A percentile compares a stretch with the other conserved stretches of the same genome.
Conservation (phyloP, 2,113 vertebrate species). For the Chrysochloris asiatica region DNA sequence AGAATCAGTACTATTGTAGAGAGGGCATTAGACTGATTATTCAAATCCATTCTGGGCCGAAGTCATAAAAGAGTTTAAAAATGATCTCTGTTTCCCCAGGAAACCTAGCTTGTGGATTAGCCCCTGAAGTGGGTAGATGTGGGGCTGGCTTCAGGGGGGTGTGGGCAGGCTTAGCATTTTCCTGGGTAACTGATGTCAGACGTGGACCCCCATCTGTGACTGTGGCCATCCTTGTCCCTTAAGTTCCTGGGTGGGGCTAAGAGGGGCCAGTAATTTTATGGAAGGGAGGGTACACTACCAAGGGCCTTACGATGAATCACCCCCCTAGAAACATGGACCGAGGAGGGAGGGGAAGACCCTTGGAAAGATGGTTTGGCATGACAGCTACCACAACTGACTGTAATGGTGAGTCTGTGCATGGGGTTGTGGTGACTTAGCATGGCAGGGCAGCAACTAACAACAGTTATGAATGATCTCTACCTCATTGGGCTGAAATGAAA, state of each 20-base stretch:
- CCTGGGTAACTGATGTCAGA: not conserved
- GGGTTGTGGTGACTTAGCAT: too few species aligned
- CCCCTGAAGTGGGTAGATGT: not conserved
- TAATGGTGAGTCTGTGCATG: too few species aligned
- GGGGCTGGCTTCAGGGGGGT: too few species aligned
- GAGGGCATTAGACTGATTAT: constrained; percentile 51
- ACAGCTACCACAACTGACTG: too few species aligned
- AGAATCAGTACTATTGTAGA: constrained; percentile 13
- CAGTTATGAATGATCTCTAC: not conserved
- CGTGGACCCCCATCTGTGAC: too few species aligned
- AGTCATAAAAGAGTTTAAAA: constrained; percentile 29
- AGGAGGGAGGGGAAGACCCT: not conserved
- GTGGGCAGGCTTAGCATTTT: not conserved
- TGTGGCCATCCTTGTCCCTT: not conserved
- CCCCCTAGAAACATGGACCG: too few species aligned
- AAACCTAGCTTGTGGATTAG: constrained; percentile 24
- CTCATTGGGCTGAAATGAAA: not conserved
- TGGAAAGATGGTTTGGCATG: not conserved
- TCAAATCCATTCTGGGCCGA: constrained; percentile 67
- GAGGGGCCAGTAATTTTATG: too few species aligned
- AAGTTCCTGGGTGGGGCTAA: too few species aligned
- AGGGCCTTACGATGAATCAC: too few species aligned
- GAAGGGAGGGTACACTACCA: too few species aligned
- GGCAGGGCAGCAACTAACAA: not conserved
- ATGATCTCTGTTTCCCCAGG: constrained; percentile 39